phyloP scores from a whole-genome alignment of 2,888 invertebrate genomes.

The Syrphus vitripennis region DNA sequence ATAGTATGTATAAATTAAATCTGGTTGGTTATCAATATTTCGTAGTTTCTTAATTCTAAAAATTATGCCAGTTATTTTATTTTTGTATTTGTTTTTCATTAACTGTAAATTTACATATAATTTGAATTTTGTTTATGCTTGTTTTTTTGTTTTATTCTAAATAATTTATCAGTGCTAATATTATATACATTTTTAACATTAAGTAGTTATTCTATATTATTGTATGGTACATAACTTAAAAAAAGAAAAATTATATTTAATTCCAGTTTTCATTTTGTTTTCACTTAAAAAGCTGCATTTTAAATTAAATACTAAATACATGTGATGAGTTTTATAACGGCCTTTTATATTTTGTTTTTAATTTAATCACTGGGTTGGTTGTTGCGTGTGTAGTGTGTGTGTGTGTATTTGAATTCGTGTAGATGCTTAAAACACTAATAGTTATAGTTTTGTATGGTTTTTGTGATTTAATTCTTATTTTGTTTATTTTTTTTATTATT shows the following conservation, averaged over 20 bases:
- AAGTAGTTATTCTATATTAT: constrained; percentile 66
- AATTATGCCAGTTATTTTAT: constrained; percentile 1
- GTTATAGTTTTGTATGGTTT: constrained; percentile 36
- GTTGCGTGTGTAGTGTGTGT: constrained; percentile 21
- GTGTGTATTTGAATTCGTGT: constrained; percentile 32
- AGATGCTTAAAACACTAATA: constrained; percentile 59
- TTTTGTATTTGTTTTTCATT: constrained; percentile 16
- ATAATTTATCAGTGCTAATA: constrained; percentile 71
- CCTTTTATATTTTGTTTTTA: neutral
- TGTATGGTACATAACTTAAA: constrained; percentile 67
- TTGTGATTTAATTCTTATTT: constrained; percentile 14
- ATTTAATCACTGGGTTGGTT: constrained; percentile 67
- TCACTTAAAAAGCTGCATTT: constrained; percentile 56
- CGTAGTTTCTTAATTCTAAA: constrained; percentile 48
- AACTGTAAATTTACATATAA: constrained; percentile 44
- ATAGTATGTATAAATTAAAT: constrained; percentile 71
- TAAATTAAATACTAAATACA: constrained; percentile 49
- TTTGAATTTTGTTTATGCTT: constrained; percentile 13
- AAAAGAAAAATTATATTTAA: constrained; percentile 60
- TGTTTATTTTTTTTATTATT: neutral
- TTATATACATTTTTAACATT: constrained; percentile 64
- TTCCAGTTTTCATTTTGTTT: constrained; percentile 44
- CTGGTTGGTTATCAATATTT: constrained; percentile 64
- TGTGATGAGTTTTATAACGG: constrained; percentile 53
- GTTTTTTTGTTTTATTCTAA: constrained; percentile 47